Evolutionary conservation across 1,140 invertebrate species (phyloP), one percentile per base, ranked within the genome.

Genomic region (Heterodera schachtii): DNA sequence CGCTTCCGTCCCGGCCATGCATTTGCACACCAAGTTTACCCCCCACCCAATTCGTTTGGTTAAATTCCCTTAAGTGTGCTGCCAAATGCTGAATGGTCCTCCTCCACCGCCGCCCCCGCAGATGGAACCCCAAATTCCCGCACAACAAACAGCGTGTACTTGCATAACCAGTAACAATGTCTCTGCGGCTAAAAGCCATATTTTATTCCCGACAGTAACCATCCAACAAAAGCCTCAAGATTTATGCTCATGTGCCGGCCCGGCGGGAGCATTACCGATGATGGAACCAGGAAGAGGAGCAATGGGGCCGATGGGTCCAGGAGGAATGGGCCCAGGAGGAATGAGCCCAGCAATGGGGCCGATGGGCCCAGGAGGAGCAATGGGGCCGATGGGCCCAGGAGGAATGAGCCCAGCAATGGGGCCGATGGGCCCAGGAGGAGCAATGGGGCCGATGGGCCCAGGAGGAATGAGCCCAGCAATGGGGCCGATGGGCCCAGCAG

Each of bases 161-260:
- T 78, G 77, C 77, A 78, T 78, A 66, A 78, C 77, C 13, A 78
- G 77, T 78, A 44, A 75, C 11, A 16, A 47, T 70, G 16, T 78
- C 6, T 43, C 41, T 43, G 69, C 6, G 19, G 19, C 67, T 9
- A 43, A 19, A 41, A 19, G 13, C 69, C 31, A 41, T 46, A 46
- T 71, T 71, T 41, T n/a, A 7, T 43, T 41, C 44, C 57, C 57
- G 16, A 52, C 31, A 78, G 77, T 78, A 31, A 78, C 77, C 21
- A 47, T 78, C 31, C 77, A 78, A 46, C 77, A 78, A 47, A 78
- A 46, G 41, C 77, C 77, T 13, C 77, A 78, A 64, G 77, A 78
- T 11, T 70, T 78, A 21, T 78, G 77, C 49, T 78, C 77, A 44
- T 78, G 77, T n/a, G 77, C 77, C n/a, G 21, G 60, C 8, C 77